phyloP scores from a whole-genome alignment of 2,797 vertebrate species.

The Pempheris klunzingeri region DNA sequence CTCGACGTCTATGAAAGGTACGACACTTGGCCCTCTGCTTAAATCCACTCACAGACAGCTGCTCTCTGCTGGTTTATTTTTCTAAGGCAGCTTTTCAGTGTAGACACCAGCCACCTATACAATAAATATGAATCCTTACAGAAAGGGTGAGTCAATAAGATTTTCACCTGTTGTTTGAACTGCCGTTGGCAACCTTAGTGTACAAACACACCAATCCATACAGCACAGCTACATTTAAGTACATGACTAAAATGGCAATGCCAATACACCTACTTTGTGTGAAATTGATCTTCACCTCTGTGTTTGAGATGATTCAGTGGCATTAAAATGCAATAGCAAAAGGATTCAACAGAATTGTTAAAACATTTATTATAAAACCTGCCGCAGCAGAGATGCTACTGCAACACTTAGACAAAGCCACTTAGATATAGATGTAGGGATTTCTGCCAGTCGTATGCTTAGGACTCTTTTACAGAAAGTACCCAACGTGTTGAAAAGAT shows the following conservation, averaged over 20 bases:
- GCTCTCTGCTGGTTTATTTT: not conserved
- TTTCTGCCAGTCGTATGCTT: not conserved
- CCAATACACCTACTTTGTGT: not conserved
- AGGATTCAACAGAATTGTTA: not conserved
- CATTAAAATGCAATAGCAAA: not conserved
- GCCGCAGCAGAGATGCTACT: not conserved
- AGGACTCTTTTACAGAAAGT: constrained; percentile 8
- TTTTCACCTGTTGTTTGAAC: constrained; percentile 7
- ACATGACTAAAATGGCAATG: not conserved
- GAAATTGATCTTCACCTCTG: not conserved
- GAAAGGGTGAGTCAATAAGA: not conserved
- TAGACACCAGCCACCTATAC: not conserved
- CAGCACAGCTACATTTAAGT: too few species aligned
- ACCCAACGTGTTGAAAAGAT: not conserved
- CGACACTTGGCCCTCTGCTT: not conserved
- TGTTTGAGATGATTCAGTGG: not conserved
- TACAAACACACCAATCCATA: too few species aligned
- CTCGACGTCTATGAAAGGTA: constrained; percentile 12
- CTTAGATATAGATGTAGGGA: too few species aligned
- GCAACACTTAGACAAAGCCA: too few species aligned
- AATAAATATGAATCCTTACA: not conserved
- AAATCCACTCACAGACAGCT: not conserved
- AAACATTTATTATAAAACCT: not conserved
- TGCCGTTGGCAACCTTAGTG: not conserved
- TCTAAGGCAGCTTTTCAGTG: not conserved